Evolutionary conservation across 1,140 invertebrate genomes (phyloP).

Genomic region (Saxidomus purpurata): DNA sequence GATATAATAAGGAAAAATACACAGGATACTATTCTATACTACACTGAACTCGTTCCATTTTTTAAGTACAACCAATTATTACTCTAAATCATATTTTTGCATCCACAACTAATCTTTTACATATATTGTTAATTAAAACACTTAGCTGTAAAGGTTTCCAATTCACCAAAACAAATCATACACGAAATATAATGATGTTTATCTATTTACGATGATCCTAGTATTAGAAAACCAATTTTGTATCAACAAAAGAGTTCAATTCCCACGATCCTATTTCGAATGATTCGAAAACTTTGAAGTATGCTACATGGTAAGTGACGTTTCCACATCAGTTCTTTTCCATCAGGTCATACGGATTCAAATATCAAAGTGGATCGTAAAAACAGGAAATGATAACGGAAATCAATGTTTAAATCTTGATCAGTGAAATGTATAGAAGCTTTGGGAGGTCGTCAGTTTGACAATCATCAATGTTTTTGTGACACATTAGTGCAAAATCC

Average conservation of each 20-base stretch:
- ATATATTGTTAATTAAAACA: too few relatives aligned
- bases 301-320: not conserved
- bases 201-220: not conserved
- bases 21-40: too few relatives aligned
- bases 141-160: not conserved
- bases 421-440: not conserved
- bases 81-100: too few relatives aligned
- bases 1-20: too few relatives aligned
- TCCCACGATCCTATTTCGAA: not conserved
- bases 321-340: not conserved
- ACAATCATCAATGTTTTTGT: not conserved
- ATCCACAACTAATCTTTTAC: too few relatives aligned
- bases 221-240: slow-evolving; percentile 39
- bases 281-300: slow-evolving; percentile 19
- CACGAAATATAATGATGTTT: not conserved
- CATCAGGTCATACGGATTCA: not conserved
- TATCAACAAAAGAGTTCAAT: slow-evolving; percentile 19
- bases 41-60: too few relatives aligned
- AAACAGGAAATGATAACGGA: not conserved
- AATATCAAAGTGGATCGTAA: slow-evolving; percentile 26
- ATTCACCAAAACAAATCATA: not conserved
- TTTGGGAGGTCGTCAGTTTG: not conserved
- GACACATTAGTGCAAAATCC: not conserved
- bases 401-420: slow-evolving; percentile 40
- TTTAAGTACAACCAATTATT: too few relatives aligned